Conservation (phyloP, 2,797 vertebrate species). For the Fundulus diaphanus region DNA sequence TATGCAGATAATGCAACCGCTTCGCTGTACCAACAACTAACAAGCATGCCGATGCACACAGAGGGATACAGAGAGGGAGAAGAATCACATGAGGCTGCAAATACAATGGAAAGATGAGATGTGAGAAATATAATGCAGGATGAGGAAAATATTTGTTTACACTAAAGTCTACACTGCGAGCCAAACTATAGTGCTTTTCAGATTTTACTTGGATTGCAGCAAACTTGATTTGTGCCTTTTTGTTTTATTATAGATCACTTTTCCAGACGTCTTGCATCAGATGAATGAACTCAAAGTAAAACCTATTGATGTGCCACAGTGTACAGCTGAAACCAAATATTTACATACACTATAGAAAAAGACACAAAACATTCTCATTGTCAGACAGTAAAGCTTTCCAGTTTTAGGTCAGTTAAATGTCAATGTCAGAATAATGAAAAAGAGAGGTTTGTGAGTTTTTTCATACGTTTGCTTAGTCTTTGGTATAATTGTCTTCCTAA, state of each 20-base stretch:
- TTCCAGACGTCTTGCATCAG: background rate
- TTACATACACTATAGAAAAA: background rate
- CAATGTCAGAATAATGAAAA: background rate
- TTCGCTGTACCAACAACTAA: conserved; percentile 71
- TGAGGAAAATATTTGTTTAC: background rate
- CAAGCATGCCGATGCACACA: conserved; percentile 55
- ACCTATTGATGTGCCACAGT: background rate
- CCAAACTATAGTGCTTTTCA: background rate
- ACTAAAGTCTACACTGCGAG: background rate
- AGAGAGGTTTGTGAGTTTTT: too few relatives aligned
- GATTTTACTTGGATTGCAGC: background rate
- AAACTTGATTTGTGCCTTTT: background rate
- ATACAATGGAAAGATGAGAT: conserved; percentile 39
- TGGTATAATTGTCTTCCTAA: too few relatives aligned
- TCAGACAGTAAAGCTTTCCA: background rate
- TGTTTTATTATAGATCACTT: background rate
- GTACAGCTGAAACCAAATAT: background rate
- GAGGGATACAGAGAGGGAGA: conserved; percentile 27
- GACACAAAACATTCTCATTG: background rate
- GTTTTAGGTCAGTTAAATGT: background rate
- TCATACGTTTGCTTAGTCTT: too few relatives aligned
- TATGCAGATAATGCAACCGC: conserved; percentile 77
- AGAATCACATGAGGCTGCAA: conserved; percentile 34
- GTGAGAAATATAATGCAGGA: conserved; percentile 10
- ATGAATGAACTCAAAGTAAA: background rate